These are phyloP conservation scores for Zeuzera pyrina DNA, from an alignment of 2,888 invertebrate species.

Conservation along the genomic window DNA sequence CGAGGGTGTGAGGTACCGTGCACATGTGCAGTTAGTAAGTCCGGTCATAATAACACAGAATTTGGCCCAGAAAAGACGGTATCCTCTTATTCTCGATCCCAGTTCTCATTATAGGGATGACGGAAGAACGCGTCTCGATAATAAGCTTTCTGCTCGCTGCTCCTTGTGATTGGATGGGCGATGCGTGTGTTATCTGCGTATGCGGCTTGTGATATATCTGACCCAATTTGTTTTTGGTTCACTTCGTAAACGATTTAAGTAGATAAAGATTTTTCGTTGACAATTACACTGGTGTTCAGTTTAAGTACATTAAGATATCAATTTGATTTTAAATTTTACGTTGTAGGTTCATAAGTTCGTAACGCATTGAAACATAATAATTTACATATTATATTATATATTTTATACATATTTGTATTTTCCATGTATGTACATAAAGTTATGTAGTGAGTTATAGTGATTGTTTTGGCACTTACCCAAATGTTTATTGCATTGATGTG, in stretches of 20 bases:
- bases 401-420: too few relatives aligned
- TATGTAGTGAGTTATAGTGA: conserved; percentile 67
- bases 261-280: conserved; percentile 1
- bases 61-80: conserved; percentile 18
- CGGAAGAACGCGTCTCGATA: conserved; percentile 55
- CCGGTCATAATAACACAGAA: conserved; percentile 5
- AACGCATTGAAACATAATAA: too few relatives aligned
- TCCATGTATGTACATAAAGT: conserved; percentile 23
- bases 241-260: conserved; percentile 36
- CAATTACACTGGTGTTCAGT: too few relatives aligned
- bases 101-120: conserved; percentile 48
- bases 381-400: too few relatives aligned
- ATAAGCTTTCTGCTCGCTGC: conserved; percentile 63
- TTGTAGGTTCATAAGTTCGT: too few relatives aligned
- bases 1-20: conserved; percentile 41
- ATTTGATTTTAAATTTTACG: too few relatives aligned
- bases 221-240: conserved; percentile 57
- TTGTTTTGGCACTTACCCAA: conserved; percentile 67
- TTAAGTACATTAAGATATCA: too few relatives aligned
- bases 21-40: conserved; percentile 33
- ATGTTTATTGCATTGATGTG: conserved; percentile 54
- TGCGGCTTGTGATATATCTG: conserved; percentile 49
- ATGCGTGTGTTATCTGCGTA: conserved; percentile 65
- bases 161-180: conserved; percentile 63
- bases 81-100: conserved; percentile 17